Percentiles rank a stretch among this genome's conserved stretches.
Conservation (phyloP, 2,113 vertebrate genomes). For the Spermophilus dauricus region DNA sequence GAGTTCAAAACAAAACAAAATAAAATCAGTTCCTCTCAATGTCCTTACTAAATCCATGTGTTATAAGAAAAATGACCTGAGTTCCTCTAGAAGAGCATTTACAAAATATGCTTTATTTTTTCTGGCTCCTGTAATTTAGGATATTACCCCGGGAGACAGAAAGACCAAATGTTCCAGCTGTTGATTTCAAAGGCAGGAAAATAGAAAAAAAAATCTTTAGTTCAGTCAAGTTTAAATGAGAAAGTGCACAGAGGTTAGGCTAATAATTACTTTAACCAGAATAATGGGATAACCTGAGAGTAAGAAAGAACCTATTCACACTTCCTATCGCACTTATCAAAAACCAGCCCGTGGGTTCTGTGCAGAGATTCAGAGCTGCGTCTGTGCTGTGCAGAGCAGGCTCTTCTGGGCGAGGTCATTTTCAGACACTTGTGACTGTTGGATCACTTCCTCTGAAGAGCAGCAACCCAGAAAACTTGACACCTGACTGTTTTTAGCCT, state of each 20-base stretch:
- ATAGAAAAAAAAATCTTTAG: conserved; percentile 85
- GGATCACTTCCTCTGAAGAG: conserved; percentile 89
- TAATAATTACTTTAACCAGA: conserved; percentile 51
- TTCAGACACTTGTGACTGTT: conserved; percentile 89
- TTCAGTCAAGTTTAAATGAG: conserved; percentile 89
- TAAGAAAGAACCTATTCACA: conserved; percentile 28
- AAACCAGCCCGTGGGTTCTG: conserved; percentile 75
- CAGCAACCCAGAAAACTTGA: conserved; percentile 85
- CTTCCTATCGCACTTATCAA: neutral
- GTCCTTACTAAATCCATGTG: neutral
- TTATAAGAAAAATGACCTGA: neutral
- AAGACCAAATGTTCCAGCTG: conserved; percentile 86
- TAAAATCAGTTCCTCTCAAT: neutral
- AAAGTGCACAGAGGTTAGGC: conserved; percentile 30
- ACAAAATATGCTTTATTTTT: conserved; percentile 88
- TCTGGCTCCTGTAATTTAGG: conserved; percentile 89
- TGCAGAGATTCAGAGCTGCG: conserved; percentile 86
- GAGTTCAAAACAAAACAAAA: neutral
- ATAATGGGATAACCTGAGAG: conserved; percentile 1
- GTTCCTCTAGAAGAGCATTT: conserved; percentile 12
- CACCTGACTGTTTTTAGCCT: conserved; percentile 56
- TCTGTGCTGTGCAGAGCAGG: conserved; percentile 87
- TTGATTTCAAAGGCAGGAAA: conserved; percentile 86
- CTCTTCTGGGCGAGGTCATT: conserved; percentile 88
- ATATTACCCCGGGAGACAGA: conserved; percentile 85